Evolutionary conservation across 2,888 invertebrate genomes (phyloP), one percentile per base, ranked within the genome.

Genomic region (Napeogenes inachia): DNA sequence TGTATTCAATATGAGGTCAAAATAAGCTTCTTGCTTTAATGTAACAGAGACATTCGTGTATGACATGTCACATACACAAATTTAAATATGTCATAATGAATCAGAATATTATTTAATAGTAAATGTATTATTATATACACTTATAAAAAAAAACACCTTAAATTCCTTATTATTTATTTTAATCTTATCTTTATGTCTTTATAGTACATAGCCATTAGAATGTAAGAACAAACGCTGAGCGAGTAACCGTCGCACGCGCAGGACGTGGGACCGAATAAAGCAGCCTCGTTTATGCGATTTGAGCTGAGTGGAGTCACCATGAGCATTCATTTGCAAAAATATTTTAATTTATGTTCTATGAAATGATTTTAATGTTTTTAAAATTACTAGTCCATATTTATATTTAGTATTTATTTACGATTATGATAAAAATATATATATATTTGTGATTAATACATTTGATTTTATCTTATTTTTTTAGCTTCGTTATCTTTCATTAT

Each of bases 221-320:
- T 50, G 50, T 50, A 50, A 50, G 50, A 50, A 50, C 50, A 30
- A 50, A 50, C 12, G 56, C 33, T 68, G 73, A 68, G 68, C 70
- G 70, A 71, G 68, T 73, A 75, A 73, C 30, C 50, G 59, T 57
- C 76, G 73, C 75, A 66, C 59, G 68, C 65, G 67, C 71, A 57
- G 75, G 80, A 85, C 86, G 87, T 86, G 87, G 73, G 81, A 79
- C 78, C 77, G 79, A 85, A 85, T 85, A 82, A 82, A 80, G 75
- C 78, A 75, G 72, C 61, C 72, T 70, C 72, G 72, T 75, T 76
- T 77, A 79, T 77, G 78, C 76, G 79, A 78, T 79, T 80, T 81
- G 79, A 78, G 73, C 74, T 73, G 68, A 68, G 66, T 76, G 71
- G 68, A 55, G 72, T 63, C 65, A 70, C 80, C 78, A 79, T 61